Conservation (phyloP, 2,113 vertebrate genomes). For the Alligator mississippiensis region DNA sequence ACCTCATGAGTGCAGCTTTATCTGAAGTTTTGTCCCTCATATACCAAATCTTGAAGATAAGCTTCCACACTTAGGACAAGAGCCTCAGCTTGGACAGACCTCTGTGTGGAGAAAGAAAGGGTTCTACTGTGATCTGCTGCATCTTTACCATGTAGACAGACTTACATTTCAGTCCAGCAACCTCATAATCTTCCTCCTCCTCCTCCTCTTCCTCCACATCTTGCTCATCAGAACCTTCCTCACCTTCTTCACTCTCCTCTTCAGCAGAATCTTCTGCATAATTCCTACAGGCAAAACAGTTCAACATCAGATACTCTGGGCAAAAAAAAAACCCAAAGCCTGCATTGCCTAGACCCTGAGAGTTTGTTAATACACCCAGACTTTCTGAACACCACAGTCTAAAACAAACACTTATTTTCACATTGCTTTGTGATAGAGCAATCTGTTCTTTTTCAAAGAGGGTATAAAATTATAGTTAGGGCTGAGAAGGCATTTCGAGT, state of each 20-base stretch:
- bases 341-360: not conserved
- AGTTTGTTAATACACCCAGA: not conserved
- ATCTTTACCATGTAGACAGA: not conserved
- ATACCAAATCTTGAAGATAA: not conserved
- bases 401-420: not conserved
- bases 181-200: constrained; percentile 88
- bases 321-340: not conserved
- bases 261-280: constrained; percentile 91
- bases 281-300: constrained; percentile 78
- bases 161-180: constrained; percentile 92
- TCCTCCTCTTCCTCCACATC: constrained; percentile 82
- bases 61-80: not conserved
- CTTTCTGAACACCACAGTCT: not conserved
- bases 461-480: not conserved
- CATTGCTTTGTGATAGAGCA: not conserved
- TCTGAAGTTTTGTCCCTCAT: not conserved
- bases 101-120: not conserved
- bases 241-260: constrained; percentile 86
- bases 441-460: not conserved
- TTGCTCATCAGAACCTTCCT: constrained; percentile 84
- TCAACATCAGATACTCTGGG: not conserved
- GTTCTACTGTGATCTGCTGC: not conserved
- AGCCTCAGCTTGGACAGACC: not conserved
- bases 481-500: not conserved
- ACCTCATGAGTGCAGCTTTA: not conserved